Conservation (phyloP, 1,140 invertebrate genomes). For the Atta colombica region DNA sequence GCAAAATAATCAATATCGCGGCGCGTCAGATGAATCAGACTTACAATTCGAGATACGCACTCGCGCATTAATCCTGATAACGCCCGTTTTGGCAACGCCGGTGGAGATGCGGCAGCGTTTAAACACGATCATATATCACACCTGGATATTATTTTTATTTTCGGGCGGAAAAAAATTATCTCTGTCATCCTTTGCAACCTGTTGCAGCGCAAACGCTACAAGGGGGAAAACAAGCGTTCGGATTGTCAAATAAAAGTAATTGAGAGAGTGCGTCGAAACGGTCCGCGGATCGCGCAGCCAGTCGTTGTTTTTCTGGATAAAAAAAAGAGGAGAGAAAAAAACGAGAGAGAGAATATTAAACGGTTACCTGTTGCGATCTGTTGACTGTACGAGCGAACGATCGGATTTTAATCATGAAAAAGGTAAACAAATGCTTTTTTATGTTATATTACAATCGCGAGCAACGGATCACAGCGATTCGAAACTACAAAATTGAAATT, state of each 20-base stretch:
- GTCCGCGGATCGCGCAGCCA: slow-evolving; percentile 55
- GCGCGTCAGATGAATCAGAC: not conserved
- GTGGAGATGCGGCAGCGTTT: slow-evolving; percentile 34
- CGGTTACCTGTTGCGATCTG: slow-evolving; percentile 64
- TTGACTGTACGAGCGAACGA: slow-evolving; percentile 55
- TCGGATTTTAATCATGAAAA: slow-evolving; percentile 60
- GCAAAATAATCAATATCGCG: slow-evolving; percentile 17
- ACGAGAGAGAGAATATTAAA: slow-evolving; percentile 59
- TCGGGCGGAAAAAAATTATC: slow-evolving; percentile 59
- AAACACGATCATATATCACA: slow-evolving; percentile 60
- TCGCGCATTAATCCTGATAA: slow-evolving; percentile 45
- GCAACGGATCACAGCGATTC: not conserved
- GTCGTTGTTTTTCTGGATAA: slow-evolving; percentile 62
- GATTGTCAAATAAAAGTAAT: slow-evolving; percentile 66
- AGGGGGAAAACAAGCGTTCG: slow-evolving; percentile 72
- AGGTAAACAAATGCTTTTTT: slow-evolving; percentile 50
- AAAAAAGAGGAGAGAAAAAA: slow-evolving; percentile 26
- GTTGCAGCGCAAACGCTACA: slow-evolving; percentile 74
- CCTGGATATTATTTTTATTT: slow-evolving; percentile 60
- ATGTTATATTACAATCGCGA: slow-evolving; percentile 31
- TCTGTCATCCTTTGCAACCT: slow-evolving; percentile 64
- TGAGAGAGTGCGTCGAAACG: slow-evolving; percentile 62
- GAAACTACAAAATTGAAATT: slow-evolving; percentile 3
- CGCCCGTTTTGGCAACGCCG: slow-evolving; percentile 23
- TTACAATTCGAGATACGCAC: not conserved